These are phyloP conservation scores for Mythimna albipuncta DNA, from an alignment of 2,888 invertebrate genomes.

Conservation along the genomic window DNA sequence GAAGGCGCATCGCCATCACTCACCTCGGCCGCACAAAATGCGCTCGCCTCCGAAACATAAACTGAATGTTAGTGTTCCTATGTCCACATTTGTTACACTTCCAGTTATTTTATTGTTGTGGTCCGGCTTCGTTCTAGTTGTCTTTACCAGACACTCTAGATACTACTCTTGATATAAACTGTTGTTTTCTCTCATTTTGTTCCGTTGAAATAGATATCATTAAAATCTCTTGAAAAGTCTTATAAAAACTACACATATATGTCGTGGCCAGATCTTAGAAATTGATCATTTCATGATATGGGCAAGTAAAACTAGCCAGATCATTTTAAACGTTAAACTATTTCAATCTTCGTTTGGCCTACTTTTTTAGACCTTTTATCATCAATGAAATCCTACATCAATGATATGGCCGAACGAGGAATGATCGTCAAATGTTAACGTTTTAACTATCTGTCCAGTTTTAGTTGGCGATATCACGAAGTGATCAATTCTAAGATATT, in stretches of 20 bases:
- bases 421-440: no score
- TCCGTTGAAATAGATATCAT: neutral
- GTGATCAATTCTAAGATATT: no score
- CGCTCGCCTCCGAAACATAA: conserved; percentile 52
- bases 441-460: no score
- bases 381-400: no score
- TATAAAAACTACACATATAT: neutral
- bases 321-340: no score
- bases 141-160: conserved; percentile 33
- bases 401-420: no score
- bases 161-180: conserved; percentile 11
- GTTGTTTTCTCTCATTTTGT: neutral
- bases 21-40: conserved; percentile 48
- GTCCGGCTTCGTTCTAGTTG: conserved; percentile 20
- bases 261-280: no score
- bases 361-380: no score
- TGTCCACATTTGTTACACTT: conserved; percentile 49
- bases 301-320: no score
- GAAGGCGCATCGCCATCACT: conserved; percentile 48
- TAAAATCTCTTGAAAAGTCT: neutral
- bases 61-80: conserved; percentile 52
- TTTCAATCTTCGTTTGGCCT: no score
- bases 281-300: no score
- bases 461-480: no score
- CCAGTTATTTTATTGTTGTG: conserved; percentile 44